Percentiles rank a stretch among this genome's conserved stretches.
phyloP scores from a whole-genome alignment of 2,113 vertebrate genomes.

The Misgurnus anguillicaudatus region DNA sequence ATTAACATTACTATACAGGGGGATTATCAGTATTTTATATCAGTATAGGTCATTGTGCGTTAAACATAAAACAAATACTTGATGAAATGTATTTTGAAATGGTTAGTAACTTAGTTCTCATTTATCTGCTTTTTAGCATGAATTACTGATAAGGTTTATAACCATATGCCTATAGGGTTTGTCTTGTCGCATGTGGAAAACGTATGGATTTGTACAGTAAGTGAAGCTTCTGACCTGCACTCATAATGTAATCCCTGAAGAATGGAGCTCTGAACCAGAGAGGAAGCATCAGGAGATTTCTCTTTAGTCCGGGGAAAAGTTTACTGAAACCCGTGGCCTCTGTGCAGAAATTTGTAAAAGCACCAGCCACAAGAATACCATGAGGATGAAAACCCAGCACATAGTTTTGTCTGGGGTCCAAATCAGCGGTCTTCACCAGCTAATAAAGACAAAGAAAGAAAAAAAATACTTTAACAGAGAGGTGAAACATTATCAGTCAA shows the following conservation, averaged over 20 bases:
- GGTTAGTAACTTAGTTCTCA: too few relatives aligned
- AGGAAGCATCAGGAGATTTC: slow-evolving; percentile 84
- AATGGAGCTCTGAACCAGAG: slow-evolving; percentile 89
- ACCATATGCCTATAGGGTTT: too few relatives aligned
- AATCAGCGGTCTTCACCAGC: slow-evolving; percentile 87
- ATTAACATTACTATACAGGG: too few relatives aligned
- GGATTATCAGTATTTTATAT: too few relatives aligned
- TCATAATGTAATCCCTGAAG: slow-evolving; percentile 90
- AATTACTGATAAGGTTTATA: too few relatives aligned
- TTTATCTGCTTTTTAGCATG: too few relatives aligned
- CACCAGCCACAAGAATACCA: slow-evolving; percentile 83
- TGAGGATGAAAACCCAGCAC: slow-evolving; percentile 91
- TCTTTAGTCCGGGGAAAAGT: slow-evolving; percentile 81
- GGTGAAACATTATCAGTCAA: too few relatives aligned
- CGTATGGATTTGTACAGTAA: neutral
- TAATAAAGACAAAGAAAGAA: slow-evolving; percentile 56
- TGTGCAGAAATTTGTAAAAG: slow-evolving; percentile 88
- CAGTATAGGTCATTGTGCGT: too few relatives aligned
- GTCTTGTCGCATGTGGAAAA: neutral
- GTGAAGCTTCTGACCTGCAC: slow-evolving; percentile 71
- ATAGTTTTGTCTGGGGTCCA: slow-evolving; percentile 88
- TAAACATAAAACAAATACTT: too few relatives aligned
- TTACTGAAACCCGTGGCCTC: slow-evolving; percentile 78
- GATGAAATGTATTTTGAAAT: too few relatives aligned
- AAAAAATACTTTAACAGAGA: neutral